phyloP scores from a whole-genome alignment of 2,888 invertebrate species.

The Beris chalybata region DNA sequence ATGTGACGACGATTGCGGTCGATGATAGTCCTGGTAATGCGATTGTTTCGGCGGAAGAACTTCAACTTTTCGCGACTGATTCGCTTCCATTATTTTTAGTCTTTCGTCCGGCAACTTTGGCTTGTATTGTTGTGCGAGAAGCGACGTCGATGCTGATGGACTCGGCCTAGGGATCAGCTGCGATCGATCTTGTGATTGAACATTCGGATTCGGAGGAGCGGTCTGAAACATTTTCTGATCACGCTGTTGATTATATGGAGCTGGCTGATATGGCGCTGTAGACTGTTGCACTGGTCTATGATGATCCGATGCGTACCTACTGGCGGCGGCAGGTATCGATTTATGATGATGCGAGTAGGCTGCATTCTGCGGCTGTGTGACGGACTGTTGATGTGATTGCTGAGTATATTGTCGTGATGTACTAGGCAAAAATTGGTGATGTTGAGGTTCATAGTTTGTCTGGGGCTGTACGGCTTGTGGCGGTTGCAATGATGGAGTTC shows the following conservation, averaged over 20 bases:
- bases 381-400: background rate
- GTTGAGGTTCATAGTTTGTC: background rate
- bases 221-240: background rate
- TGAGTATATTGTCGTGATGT: conserved; percentile 6
- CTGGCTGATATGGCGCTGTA: background rate
- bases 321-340: background rate
- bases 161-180: background rate
- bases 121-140: background rate
- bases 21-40: background rate
- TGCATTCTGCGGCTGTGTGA: conserved; percentile 3
- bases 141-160: background rate
- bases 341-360: background rate
- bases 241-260: background rate
- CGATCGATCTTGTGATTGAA: background rate
- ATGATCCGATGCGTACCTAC: background rate
- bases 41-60: background rate
- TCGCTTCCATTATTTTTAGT: conserved; percentile 12
- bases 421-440: background rate
- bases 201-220: background rate
- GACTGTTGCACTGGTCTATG: background rate
- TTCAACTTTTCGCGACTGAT: conserved; percentile 8
- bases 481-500: conserved; percentile 1
- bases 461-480: background rate
- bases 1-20: background rate
- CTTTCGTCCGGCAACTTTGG: conserved; percentile 4